Base-by-base conservation (phyloP, 2,797 vertebrate species). In the Phrynocephalus guinanensis region DNA sequence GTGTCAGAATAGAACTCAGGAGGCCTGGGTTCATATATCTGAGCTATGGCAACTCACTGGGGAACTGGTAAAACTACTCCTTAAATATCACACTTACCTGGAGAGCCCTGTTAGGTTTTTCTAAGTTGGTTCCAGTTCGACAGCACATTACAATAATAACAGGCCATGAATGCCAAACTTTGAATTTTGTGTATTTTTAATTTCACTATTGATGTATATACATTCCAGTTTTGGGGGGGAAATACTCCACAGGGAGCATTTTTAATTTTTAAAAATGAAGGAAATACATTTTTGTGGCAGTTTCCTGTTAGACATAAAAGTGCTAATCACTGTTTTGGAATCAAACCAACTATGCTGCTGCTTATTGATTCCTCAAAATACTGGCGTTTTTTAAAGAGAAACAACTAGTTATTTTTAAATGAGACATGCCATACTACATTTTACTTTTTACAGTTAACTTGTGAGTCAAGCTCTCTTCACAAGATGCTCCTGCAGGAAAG, bases 211-310 rank as follows among this genome's bases (percentile, higher is more conserved):
- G 15, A 28, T 82, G 75, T 78, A 18, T 63, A 10, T 73, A 8
- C 66, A 38, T 52, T 50, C 38, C 26, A 66, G 3, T 63, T 66
- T 73, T 68, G 28, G 20, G 67, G 67, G 28, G 83, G 82, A 68
- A 26, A 1, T 8, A 68, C n/a, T 86, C 3, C 75, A 85, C 56
- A 48, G 6, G 28, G 33, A 66, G 87, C 70, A 70, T 16, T 87
- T 15, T 44, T 38, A 88, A 90, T 63, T 1, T 88, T 81, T 87
- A 85, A 87, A 91, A 26, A 20, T 68, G 68, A 84, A 52, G 67
- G 63, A 79, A 90, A 91, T 92, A 84, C 1, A 0, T 0, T 56
- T 13, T 52, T 50, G 8, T 88, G 71, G 56, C 68, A 24, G 80
- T 82, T 78, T 86, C 48, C 71, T 3, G 60, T 82, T 76, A 76